phyloP scores from a whole-genome alignment of 2,113 vertebrate species.

The Salvelinus alpinus region DNA sequence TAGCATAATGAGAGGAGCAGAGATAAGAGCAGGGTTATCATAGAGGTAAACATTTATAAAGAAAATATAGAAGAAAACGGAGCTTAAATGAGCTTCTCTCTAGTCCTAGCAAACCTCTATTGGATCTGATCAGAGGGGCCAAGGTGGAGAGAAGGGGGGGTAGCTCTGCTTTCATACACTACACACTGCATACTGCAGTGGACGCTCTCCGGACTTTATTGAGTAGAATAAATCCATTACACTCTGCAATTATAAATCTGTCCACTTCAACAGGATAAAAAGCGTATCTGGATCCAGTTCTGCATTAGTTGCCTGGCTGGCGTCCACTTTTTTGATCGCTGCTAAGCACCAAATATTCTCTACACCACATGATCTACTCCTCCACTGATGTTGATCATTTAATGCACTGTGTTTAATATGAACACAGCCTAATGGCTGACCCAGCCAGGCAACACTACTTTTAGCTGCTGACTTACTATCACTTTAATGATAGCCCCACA shows the following conservation, averaged over 20 bases:
- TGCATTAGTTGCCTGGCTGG: constrained; percentile 38
- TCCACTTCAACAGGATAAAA: constrained; percentile 28
- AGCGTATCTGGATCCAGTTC: constrained; percentile 41
- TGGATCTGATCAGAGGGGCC: neutral
- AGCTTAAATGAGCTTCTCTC: constrained; percentile 26
- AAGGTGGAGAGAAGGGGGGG: neutral
- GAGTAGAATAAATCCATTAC: constrained; percentile 42
- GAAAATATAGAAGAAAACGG: constrained; percentile 33
- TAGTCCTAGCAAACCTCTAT: constrained; percentile 37
- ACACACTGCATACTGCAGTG: neutral
- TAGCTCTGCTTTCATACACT: constrained; percentile 24
- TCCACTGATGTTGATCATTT: constrained; percentile 30
- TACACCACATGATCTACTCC: constrained; percentile 28
- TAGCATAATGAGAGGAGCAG: constrained; percentile 38
- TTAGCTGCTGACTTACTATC: constrained; percentile 1
- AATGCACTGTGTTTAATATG: constrained; percentile 30
- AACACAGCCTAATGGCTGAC: neutral
- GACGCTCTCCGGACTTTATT: constrained; percentile 3
- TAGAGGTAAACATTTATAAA: constrained; percentile 49
- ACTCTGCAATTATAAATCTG: constrained; percentile 49
- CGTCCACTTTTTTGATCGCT: constrained; percentile 44
- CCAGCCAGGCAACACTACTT: neutral
- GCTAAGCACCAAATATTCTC: constrained; percentile 42
- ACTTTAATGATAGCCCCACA: neutral
- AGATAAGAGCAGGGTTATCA: constrained; percentile 40